A percentile compares a stretch with the other conserved stretches of the same genome.
Conservation (phyloP, 2,797 vertebrate species). For the Diplodus puntazzo region DNA sequence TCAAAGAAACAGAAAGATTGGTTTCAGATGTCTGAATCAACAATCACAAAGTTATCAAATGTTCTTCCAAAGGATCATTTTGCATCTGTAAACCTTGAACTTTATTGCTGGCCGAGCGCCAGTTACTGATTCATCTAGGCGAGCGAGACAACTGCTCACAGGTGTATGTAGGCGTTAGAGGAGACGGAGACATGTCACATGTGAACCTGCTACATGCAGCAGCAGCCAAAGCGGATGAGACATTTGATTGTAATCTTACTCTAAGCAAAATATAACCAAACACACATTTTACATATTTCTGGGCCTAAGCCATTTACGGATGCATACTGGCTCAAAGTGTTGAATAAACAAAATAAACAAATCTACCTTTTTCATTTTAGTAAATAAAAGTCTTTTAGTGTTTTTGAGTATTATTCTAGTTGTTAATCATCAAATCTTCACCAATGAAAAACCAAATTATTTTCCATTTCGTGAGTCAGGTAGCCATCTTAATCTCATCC, state of each 20-base stretch:
- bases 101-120: background rate
- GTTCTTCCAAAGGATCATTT: conserved; percentile 2
- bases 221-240: background rate
- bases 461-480: background rate
- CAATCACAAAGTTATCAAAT: background rate
- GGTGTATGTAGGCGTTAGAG: conserved; percentile 39
- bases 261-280: background rate
- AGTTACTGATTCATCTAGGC: conserved; percentile 34
- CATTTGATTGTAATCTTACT: background rate
- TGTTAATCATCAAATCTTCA: background rate
- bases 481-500: conserved; percentile 15
- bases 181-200: background rate
- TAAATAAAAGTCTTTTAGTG: background rate
- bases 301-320: background rate
- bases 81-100: background rate
- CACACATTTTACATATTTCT: too few species aligned
- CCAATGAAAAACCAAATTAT: background rate
- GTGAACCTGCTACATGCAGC: background rate
- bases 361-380: background rate
- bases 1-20: background rate
- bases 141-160: conserved; percentile 34
- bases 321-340: background rate
- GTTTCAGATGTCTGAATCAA: background rate
- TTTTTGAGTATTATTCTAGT: background rate
- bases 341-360: background rate